Evolutionary conservation across 2,113 vertebrate genomes (phyloP).

Genomic region (Toxostoma redivivum): DNA sequence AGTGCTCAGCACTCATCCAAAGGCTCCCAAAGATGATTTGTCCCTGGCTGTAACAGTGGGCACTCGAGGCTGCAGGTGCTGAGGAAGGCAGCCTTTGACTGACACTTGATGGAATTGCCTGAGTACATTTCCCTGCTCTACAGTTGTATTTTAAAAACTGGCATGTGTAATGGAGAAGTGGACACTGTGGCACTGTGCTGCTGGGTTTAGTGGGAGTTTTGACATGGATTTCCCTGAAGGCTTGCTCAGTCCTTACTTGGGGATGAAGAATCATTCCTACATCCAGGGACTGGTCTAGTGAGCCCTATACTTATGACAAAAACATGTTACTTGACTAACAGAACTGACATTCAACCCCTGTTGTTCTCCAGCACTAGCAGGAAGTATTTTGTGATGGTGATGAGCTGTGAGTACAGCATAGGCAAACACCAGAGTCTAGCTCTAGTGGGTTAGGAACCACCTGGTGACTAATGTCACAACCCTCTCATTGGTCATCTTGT

Average conservation of each 20-base stretch:
- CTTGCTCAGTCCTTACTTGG: neutral
- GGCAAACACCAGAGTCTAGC: neutral
- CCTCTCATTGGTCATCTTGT: neutral
- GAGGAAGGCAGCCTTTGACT: neutral
- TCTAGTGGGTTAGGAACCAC: neutral
- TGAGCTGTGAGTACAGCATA: neutral
- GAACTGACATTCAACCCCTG: neutral
- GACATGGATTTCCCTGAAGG: neutral
- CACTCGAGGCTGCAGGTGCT: neutral
- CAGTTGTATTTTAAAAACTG: neutral
- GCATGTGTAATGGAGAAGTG: accelerated
- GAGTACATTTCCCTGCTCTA: neutral
- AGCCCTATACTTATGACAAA: neutral
- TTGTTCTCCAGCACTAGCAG: neutral
- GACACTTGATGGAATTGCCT: neutral
- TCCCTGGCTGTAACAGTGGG: neutral
- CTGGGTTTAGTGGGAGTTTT: neutral
- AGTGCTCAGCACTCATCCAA: neutral
- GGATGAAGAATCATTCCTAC: neutral
- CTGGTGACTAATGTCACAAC: neutral
- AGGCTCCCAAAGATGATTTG: neutral
- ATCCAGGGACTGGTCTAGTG: neutral
- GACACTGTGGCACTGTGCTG: neutral
- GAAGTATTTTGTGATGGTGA: neutral
- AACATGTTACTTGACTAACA: neutral